Base-by-base conservation (phyloP, 2,113 vertebrate genomes). In the Entosphenus tridentatus region DNA sequence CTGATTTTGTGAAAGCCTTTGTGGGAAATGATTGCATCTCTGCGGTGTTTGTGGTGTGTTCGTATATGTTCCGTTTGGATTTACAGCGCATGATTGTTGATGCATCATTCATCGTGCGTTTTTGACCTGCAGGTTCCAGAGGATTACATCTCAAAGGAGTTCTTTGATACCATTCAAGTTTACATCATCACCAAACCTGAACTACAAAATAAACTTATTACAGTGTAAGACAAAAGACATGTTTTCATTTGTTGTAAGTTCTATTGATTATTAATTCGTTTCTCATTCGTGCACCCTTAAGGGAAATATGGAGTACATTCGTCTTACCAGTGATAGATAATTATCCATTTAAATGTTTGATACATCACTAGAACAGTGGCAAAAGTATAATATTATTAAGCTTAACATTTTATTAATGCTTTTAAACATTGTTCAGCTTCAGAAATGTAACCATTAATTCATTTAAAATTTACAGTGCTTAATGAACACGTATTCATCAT, bases 171-270 rank as follows among this genome's bases (percentile, higher is more conserved):
- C 0, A 87, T 98, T 70, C 93, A 98, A 70, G 93, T 98, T 69
- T 98, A 96, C 14, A 89, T 98, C 17, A 98, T 98, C 76, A 98
- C 93, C 65, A 98, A 98, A 75, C 91, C 88, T 11, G 93, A 98
- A 73, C 82, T 98, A 57, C 93, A 98, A 76, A 98, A 96, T 82
- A 98, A 96, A 76, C 81, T 98, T 17, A 96, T 98, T 76, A 98
- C 93, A 39, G 91, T 98, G 93, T 96, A 81, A 80, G 89, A 76
- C 62, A 71, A 11, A 57, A 56, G 5, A 67, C 11, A 58, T 55
- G 11, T 58, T 56, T n/a, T 12, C 8, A 2, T 55, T 59, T 12
- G 7, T 17, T 2, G 13, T 12, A 56, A 8, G 10, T 67, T 8
- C 57, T 9, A 16, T 67, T 13, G 56, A 55, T 70, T 54, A 9